A percentile compares a stretch with the other conserved stretches of the same genome.
Conservation (phyloP, 2,888 invertebrate species). For the Hirtodrosophila alboralis region DNA sequence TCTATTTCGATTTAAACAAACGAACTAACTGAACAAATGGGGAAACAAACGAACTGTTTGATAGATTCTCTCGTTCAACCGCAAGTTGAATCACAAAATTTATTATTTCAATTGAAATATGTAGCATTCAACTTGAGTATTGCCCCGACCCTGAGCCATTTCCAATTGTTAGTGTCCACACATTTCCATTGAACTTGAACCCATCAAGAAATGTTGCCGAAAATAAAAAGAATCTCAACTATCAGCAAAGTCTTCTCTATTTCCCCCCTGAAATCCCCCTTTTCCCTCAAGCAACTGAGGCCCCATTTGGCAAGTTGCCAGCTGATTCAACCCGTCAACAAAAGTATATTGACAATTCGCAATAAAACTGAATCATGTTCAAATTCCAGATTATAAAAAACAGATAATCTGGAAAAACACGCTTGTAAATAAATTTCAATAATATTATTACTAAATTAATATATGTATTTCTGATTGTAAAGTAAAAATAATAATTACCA, state of each 20-base stretch:
- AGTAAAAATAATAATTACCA: conserved; percentile 7
- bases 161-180: conserved; percentile 23
- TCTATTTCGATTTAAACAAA: too few relatives aligned
- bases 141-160: conserved; percentile 12
- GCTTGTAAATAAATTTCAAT: conserved; percentile 8
- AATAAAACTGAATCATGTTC: conserved; percentile 38
- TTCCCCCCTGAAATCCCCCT: conserved; percentile 1
- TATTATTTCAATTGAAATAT: conserved; percentile 5
- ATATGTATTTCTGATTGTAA: too few relatives aligned
- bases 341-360: conserved; percentile 35
- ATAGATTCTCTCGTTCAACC: neutral
- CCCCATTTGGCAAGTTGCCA: conserved; percentile 33
- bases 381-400: neutral
- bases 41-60: neutral
- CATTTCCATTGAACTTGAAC: conserved; percentile 53
- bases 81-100: too few relatives aligned
- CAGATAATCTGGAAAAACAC: conserved; percentile 16
- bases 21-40: too few relatives aligned
- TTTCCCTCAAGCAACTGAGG: neutral
- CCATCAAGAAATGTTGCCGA: conserved; percentile 18
- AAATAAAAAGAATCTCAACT: conserved; percentile 24
- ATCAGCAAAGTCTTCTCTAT: neutral
- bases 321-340: conserved; percentile 1
- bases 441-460: conserved; percentile 15
- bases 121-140: too few relatives aligned